These are phyloP conservation scores for Emydocephalus ijimae DNA, from an alignment of 2,113 vertebrate genomes.

Conservation along the genomic window DNA sequence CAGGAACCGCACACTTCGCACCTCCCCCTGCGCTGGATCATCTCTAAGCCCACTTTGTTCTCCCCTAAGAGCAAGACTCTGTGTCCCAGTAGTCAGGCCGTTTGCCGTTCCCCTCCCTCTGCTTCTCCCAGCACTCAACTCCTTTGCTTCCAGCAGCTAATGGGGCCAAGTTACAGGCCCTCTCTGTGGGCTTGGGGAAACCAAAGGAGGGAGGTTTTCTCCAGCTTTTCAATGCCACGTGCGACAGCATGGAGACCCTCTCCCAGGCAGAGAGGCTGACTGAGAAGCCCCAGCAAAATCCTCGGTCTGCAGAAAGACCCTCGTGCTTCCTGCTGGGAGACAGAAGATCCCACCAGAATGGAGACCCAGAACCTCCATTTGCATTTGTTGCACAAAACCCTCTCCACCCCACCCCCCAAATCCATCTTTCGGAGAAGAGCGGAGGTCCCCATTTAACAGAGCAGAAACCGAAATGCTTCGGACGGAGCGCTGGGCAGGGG, in stretches of 20 bases:
- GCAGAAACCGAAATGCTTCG: not conserved
- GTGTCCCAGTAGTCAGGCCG: rapidly evolving
- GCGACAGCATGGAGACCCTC: not conserved
- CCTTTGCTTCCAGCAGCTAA: not conserved
- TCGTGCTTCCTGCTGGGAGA: not conserved
- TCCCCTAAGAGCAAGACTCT: not conserved
- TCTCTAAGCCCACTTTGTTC: not conserved
- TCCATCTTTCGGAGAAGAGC: not conserved
- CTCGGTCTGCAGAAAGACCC: not conserved
- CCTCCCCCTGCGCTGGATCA: not conserved
- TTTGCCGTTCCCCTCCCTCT: too few relatives aligned
- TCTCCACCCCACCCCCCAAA: too few relatives aligned
- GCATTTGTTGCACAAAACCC: not conserved
- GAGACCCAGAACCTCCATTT: not conserved
- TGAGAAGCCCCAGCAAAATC: not conserved
- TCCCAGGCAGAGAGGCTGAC: not conserved
- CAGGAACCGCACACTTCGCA: not conserved
- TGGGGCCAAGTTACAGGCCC: not conserved
- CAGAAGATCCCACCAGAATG: not conserved
- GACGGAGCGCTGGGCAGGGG: not conserved
- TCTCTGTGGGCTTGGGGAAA: not conserved
- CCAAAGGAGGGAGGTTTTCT: not conserved
- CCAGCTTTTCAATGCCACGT: not conserved
- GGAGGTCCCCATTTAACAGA: not conserved
- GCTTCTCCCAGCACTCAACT: not conserved